Evolutionary conservation across 2,797 vertebrate genomes (phyloP).

Genomic region (Chanos chanos): DNA sequence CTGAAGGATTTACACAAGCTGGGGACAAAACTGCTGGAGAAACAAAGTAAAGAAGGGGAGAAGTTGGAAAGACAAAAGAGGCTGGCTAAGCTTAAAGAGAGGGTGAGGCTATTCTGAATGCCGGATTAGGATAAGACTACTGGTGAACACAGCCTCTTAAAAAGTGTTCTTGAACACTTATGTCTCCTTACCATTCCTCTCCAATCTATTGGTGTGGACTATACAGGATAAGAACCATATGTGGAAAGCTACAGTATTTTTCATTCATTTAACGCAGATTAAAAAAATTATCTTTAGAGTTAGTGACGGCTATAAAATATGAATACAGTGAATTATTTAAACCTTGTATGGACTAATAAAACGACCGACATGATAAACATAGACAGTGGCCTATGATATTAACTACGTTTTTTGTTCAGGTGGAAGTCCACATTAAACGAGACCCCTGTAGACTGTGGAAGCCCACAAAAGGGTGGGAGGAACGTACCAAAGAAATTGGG

Average conservation of each 20-base stretch:
- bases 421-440: slow-evolving; percentile 66
- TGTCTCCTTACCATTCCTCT: no score
- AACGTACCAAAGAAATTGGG: slow-evolving; percentile 62
- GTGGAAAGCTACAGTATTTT: no score
- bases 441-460: slow-evolving; percentile 71
- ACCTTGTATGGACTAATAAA: background rate
- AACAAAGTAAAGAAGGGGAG: slow-evolving; percentile 69
- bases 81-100: slow-evolving; percentile 76
- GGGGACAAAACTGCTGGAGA: slow-evolving; percentile 73
- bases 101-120: slow-evolving; percentile 59
- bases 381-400: background rate
- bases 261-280: no score
- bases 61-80: slow-evolving; percentile 73
- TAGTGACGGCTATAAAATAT: no score
- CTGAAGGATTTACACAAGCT: slow-evolving; percentile 80
- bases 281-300: no score
- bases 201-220: no score
- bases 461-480: slow-evolving; percentile 77
- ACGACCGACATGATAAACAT: background rate
- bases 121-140: background rate
- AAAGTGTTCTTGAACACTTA: no score
- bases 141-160: no score
- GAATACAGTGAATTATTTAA: no score
- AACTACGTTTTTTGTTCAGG: no score
- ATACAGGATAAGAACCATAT: no score